Evolutionary conservation across 2,113 vertebrate species (phyloP).

Genomic region (Corythornis cristatus): DNA sequence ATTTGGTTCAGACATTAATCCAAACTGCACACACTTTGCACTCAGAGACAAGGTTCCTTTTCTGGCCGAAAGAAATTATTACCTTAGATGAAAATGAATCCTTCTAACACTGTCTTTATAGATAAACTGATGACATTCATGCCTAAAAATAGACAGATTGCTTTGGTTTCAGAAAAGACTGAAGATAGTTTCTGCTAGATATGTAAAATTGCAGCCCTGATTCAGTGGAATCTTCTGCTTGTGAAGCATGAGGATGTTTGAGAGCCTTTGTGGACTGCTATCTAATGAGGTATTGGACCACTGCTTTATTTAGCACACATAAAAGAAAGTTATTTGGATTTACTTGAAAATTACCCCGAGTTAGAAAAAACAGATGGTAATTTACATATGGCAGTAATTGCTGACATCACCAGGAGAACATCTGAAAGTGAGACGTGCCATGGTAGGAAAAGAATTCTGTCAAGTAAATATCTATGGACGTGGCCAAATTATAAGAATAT

Average conservation of each 20-base stretch:
- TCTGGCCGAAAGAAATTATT: not conserved
- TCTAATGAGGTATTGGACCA: not conserved
- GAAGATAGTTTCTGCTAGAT: not conserved
- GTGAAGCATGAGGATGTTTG: not conserved
- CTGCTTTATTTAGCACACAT: not conserved
- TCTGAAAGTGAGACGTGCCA: conserved; percentile 1
- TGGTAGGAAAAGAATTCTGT: conserved; percentile 35
- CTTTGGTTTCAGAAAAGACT: not conserved
- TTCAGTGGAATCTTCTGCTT: not conserved
- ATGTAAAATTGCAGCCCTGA: not conserved
- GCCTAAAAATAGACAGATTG: not conserved
- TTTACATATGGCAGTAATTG: conserved; percentile 49
- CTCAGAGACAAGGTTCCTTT: not conserved
- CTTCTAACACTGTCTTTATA: not conserved
- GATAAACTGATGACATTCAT: not conserved
- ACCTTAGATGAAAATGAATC: not conserved
- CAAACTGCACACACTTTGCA: not conserved
- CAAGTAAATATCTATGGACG: not conserved
- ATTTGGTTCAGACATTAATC: not conserved
- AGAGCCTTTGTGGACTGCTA: not conserved
- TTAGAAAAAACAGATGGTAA: not conserved
- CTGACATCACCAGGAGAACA: conserved; percentile 12
- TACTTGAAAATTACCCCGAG: not conserved
- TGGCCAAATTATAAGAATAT: not conserved
- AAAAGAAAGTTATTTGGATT: conserved; percentile 6